phyloP scores from a whole-genome alignment of 2,888 invertebrate species.

The Emmelina monodactyla region DNA sequence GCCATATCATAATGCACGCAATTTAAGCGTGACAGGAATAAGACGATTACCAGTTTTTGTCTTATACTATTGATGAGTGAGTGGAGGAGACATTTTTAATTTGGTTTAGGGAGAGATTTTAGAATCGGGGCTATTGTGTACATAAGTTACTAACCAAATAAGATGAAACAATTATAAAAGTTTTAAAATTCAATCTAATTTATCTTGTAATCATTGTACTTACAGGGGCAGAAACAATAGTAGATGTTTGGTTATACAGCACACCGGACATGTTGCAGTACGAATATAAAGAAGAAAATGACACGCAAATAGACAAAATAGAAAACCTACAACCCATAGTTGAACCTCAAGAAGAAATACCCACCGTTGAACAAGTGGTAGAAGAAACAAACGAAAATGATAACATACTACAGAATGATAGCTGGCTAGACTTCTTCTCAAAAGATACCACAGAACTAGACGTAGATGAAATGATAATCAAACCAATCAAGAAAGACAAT shows the following conservation, averaged over 20 bases:
- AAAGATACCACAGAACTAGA: constrained; percentile 40
- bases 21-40: no score
- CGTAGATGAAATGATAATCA: constrained; percentile 52
- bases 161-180: no score
- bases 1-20: no score
- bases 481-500: constrained; percentile 30
- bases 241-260: constrained; percentile 74
- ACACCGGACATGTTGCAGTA: constrained; percentile 47
- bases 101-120: no score
- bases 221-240: constrained; percentile 80
- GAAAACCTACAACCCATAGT: constrained; percentile 7
- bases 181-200: no score
- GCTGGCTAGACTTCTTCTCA: constrained; percentile 51
- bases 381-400: constrained; percentile 11
- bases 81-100: no score
- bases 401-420: no score
- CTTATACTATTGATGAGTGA: no score
- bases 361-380: constrained; percentile 10
- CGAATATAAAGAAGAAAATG: constrained; percentile 31
- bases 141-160: no score
- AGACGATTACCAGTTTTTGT: no score
- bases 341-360: constrained; percentile 7
- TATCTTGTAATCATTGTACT: constrained; percentile 6
- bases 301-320: constrained; percentile 11
- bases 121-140: no score